phyloP scores from a whole-genome alignment of 2,113 vertebrate genomes.

The Hylia prasina region DNA sequence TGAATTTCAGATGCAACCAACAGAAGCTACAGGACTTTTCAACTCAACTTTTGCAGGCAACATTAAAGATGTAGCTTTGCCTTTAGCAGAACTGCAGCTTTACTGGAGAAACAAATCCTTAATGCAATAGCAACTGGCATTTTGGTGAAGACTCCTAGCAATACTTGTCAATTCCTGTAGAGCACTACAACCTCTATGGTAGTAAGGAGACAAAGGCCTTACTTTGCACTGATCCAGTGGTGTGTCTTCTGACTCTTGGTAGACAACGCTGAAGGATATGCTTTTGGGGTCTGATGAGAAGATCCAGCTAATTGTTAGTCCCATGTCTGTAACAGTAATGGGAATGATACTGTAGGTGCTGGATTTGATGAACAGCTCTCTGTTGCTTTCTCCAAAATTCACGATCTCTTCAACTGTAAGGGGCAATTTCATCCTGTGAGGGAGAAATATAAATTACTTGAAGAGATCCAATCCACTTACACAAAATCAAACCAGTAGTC shows the following conservation, averaged over 20 bases:
- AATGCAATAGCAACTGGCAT: neutral
- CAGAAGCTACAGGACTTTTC: neutral
- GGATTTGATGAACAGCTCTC: conserved; percentile 91
- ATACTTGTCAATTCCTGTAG: neutral
- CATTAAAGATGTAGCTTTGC: neutral
- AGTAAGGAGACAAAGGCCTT: neutral
- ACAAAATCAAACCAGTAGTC: neutral
- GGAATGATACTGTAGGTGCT: conserved; percentile 88
- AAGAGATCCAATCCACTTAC: neutral
- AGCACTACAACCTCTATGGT: neutral
- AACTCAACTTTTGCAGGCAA: neutral
- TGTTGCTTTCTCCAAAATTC: conserved; percentile 78
- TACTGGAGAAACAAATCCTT: neutral
- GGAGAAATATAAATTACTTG: neutral
- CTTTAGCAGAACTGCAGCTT: neutral
- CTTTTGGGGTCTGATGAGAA: conserved; percentile 96
- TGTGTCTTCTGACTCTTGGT: conserved; percentile 75
- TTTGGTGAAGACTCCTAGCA: neutral
- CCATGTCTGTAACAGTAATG: conserved; percentile 74
- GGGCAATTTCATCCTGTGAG: conserved; percentile 74
- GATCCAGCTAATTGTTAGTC: conserved; percentile 87
- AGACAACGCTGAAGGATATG: conserved; percentile 91
- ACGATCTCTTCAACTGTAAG: conserved; percentile 83
- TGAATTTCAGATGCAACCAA: neutral
- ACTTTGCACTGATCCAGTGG: conserved; percentile 90